Percentiles rank a stretch among this genome's conserved stretches.
These are phyloP conservation scores for Stegodyphus dumicola DNA, from an alignment of 1,140 invertebrate species.

Conservation along the genomic window DNA sequence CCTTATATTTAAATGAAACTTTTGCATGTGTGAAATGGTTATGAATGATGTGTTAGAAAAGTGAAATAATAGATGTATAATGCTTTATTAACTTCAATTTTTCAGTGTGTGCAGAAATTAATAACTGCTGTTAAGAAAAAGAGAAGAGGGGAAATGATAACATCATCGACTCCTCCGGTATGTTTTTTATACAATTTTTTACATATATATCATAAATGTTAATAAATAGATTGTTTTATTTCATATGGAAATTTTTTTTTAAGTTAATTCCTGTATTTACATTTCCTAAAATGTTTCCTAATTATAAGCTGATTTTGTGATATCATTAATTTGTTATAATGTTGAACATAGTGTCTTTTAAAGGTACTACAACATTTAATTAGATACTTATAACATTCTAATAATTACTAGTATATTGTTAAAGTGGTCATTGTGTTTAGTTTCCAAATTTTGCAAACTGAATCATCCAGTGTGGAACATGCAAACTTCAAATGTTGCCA, in stretches of 20 bases:
- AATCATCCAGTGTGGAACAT: no score
- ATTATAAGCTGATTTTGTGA: neutral
- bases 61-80: neutral
- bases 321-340: neutral
- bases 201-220: neutral
- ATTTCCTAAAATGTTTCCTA: neutral
- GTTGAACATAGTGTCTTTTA: neutral
- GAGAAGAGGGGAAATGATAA: slow-evolving; percentile 23
- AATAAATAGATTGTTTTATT: neutral
- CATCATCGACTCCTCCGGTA: slow-evolving; percentile 23
- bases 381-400: no score
- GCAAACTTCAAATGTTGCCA: no score
- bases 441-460: no score
- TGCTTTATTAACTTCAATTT: neutral
- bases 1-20: no score
- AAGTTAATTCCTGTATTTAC: neutral
- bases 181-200: neutral
- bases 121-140: slow-evolving; percentile 24
- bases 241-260: neutral
- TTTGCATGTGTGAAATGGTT: no score
- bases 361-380: no score
- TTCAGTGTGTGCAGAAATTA: slow-evolving; percentile 39
- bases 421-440: no score
- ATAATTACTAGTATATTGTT: no score
- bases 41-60: neutral